These are phyloP conservation scores for Macroglossus sobrinus DNA, from an alignment of 2,113 vertebrate genomes.

Conservation along the genomic window DNA sequence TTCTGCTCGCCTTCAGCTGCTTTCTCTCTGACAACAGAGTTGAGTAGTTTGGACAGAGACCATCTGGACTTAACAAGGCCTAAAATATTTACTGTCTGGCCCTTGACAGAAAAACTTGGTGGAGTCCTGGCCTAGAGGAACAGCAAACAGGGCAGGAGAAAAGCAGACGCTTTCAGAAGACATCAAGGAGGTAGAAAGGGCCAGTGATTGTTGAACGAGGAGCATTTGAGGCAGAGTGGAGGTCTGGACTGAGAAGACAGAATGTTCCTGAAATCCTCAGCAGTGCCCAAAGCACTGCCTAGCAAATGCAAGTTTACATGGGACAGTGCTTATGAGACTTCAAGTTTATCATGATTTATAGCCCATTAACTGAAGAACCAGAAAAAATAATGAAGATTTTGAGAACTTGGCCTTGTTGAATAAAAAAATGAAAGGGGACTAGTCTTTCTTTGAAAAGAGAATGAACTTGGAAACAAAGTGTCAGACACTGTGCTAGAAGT, in stretches of 20 bases:
- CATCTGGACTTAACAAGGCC: not conserved
- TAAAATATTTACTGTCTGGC: not conserved
- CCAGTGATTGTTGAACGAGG: not conserved
- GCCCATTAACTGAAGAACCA: not conserved
- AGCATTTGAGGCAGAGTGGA: not conserved
- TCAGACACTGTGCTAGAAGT: not conserved
- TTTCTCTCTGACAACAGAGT: not conserved
- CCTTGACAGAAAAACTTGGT: not conserved
- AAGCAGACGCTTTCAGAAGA: not conserved
- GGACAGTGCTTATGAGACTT: not conserved
- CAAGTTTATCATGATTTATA: not conserved
- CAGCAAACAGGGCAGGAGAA: not conserved
- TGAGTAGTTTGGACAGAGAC: not conserved
- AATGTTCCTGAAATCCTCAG: not conserved
- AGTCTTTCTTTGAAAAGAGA: not conserved
- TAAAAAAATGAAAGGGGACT: not conserved
- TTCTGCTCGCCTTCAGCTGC: not conserved
- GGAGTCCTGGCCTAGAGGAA: not conserved
- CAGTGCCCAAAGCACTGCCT: not conserved
- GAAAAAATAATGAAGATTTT: not conserved
- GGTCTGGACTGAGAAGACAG: not conserved
- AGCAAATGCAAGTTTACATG: not conserved
- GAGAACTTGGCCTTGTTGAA: slow-evolving; percentile 2
- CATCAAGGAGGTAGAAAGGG: not conserved
- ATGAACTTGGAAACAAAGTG: not conserved